Conservation (phyloP, 2,888 invertebrate species). For the Caenorhabditis macrosperma region DNA sequence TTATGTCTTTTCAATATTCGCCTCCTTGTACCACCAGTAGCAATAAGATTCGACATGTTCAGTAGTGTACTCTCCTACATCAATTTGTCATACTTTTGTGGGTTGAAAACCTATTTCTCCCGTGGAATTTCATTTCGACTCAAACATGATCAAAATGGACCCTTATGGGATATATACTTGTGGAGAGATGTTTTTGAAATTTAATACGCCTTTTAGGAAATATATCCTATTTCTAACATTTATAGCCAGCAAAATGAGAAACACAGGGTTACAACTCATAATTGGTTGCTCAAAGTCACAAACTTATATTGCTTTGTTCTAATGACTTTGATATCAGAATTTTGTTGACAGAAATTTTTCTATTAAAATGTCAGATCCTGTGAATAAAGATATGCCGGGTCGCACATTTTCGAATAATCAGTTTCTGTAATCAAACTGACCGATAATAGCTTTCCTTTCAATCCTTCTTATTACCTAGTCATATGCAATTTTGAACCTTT, state of each 20-base stretch:
- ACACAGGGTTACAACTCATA: background rate
- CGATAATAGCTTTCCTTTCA: background rate
- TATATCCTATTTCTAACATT: background rate
- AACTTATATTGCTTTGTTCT: too few relatives aligned
- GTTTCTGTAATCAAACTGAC: too few relatives aligned
- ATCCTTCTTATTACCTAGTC: background rate
- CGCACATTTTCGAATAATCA: too few relatives aligned
- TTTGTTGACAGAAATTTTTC: too few relatives aligned
- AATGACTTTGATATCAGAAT: too few relatives aligned
- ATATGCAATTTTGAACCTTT: background rate
- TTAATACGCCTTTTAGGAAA: background rate
- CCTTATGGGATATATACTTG: background rate
- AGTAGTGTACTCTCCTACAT: slow-evolving; percentile 22
- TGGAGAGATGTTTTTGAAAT: background rate
- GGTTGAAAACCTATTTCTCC: background rate
- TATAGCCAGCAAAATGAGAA: background rate
- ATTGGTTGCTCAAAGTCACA: background rate
- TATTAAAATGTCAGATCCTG: too few relatives aligned
- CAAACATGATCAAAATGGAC: background rate
- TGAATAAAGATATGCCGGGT: too few relatives aligned
- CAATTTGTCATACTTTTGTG: background rate
- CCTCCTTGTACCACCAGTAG: background rate
- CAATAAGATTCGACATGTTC: slow-evolving; percentile 36
- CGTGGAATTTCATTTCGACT: background rate
- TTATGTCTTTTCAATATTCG: slow-evolving; percentile 28